phyloP scores from a whole-genome alignment of 2,797 vertebrate genomes.

The Saxicola maurus region DNA sequence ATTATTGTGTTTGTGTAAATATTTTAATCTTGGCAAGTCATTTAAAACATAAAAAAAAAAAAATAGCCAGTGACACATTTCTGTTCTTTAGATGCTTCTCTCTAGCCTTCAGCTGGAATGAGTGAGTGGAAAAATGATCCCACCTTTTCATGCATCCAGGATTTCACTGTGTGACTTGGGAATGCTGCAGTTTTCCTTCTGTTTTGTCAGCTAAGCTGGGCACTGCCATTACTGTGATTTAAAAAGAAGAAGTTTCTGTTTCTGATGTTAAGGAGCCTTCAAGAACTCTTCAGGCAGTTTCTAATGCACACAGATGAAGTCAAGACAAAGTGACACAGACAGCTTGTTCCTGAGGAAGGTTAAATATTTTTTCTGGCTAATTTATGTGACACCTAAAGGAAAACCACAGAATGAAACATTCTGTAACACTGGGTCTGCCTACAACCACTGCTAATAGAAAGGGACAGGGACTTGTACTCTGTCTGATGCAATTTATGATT shows the following conservation, averaged over 20 bases:
- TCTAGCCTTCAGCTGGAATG: background rate
- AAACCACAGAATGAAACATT: background rate
- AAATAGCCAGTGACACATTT: background rate
- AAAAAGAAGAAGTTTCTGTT: background rate
- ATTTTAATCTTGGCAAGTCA: background rate
- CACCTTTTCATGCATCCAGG: background rate
- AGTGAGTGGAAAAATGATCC: background rate
- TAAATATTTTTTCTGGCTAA: background rate
- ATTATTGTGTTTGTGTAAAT: background rate
- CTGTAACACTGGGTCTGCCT: background rate
- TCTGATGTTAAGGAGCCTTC: background rate
- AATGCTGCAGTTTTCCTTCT: background rate
- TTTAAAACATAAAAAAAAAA: too few species aligned
- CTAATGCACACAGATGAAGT: background rate
- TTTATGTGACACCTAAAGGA: slow-evolving; percentile 23
- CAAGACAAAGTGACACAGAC: slow-evolving; percentile 9
- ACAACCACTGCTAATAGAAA: background rate
- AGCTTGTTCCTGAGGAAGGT: slow-evolving; percentile 9
- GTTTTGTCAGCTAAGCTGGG: background rate
- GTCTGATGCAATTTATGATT: slow-evolving; percentile 2
- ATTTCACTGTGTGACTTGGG: background rate
- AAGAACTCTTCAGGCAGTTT: background rate
- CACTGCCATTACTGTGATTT: background rate
- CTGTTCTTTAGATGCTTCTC: background rate
- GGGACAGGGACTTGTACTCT: background rate